Evolutionary conservation across 2,797 vertebrate genomes (phyloP), one percentile per base, ranked within the genome.

Genomic region (Chelmon rostratus): DNA sequence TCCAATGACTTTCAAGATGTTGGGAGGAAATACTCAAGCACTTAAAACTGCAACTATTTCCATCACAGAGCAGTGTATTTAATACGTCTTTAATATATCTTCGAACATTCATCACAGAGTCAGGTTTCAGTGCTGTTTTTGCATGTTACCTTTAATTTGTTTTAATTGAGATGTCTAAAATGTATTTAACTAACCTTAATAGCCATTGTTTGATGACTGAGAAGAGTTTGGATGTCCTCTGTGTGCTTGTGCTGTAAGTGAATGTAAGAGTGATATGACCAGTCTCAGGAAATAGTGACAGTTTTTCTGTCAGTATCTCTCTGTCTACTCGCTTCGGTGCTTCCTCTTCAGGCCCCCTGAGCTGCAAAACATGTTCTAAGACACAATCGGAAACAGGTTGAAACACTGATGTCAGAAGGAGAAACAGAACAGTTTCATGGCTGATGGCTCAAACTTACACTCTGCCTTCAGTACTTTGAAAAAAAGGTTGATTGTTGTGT

Each of bases 231-330:
- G 38, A 54, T 23, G 35, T 54, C 46, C 46, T n/a, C 31, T 7
- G 16, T 16, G 11, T 44, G 35, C 52, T 62, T 42, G 6, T 44
- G 49, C 62, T 67, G 13, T 54, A n/a, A 71, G 21, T 57, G 19
- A 64, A 47, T 40, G 3, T 44, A 63, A 69, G 47, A 66, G 21
- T 75, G 70, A 53, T 53, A 52, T 23, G 58, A 44, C 40, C 44
- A 21, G 61, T 65, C 16, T 49, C 6, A 37, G 79, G 19, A 78
- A 66, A 59, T 2, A 42, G 73, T 54, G 70, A 75, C 28, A 69
- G 58, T 33, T 70, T 66, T 52, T 69, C 78, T 74, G 70, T 78
- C 74, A 67, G 73, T 25, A 37, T 38, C 47, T 53, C 38, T 63
- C 54, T 1, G 1, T 58, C 46, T 66, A 13, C 40, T 76, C 13